phyloP scores from a whole-genome alignment of 1,140 invertebrate species.

The Rhopalosiphum padi region DNA sequence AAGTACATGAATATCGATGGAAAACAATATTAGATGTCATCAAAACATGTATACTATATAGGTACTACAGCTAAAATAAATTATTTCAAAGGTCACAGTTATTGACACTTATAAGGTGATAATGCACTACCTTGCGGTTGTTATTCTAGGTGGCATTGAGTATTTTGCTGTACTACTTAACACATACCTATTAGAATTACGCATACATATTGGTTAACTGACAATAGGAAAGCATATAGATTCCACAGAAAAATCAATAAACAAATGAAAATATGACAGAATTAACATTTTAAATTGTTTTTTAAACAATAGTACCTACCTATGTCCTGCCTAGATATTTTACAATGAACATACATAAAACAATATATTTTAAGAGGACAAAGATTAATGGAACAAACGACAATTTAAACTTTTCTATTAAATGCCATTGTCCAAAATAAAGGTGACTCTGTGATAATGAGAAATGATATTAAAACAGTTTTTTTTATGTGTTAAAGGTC shows the following conservation, averaged over 20 bases:
- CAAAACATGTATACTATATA: neutral
- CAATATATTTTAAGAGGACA: neutral
- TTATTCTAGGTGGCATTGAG: neutral
- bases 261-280: neutral
- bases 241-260: neutral
- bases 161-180: neutral
- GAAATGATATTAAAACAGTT: neutral
- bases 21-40: neutral
- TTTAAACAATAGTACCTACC: neutral
- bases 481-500: neutral
- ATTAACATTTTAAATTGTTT: neutral
- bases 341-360: slow-evolving; percentile 4
- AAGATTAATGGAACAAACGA: neutral
- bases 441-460: neutral
- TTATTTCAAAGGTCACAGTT: slow-evolving; percentile 27
- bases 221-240: neutral
- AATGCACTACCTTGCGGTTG: neutral
- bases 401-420: neutral
- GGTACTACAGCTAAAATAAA: slow-evolving; percentile 19
- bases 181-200: neutral
- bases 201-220: neutral
- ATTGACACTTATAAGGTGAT: slow-evolving; percentile 35
- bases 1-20: neutral
- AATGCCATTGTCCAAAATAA: neutral
- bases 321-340: neutral